Evolutionary conservation across 1,140 invertebrate genomes (phyloP).

Genomic region (Leguminivora glycinivorella): DNA sequence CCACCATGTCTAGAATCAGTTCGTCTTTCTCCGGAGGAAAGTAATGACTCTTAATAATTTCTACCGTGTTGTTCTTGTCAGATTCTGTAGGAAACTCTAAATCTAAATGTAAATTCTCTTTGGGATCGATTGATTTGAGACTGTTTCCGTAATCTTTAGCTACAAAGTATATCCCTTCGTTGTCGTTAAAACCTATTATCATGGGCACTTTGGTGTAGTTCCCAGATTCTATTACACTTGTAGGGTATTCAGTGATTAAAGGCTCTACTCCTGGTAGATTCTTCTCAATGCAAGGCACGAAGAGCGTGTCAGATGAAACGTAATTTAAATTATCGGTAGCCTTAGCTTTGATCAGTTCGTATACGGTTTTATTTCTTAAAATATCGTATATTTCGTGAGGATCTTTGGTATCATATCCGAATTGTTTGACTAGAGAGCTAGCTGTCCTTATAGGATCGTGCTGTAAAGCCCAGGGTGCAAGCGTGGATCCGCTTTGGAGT

Average conservation of each 20-base stretch:
- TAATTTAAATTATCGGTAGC: slow-evolving; percentile 49
- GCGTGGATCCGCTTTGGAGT: slow-evolving; percentile 84
- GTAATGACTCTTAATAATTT: slow-evolving; percentile 51
- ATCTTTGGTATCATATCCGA: slow-evolving; percentile 60
- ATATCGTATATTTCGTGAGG: slow-evolving; percentile 62
- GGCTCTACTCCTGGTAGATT: slow-evolving; percentile 55
- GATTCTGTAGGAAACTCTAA: slow-evolving; percentile 54
- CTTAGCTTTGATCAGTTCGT: slow-evolving; percentile 56
- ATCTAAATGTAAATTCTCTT: slow-evolving; percentile 50
- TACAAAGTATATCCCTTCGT: slow-evolving; percentile 70
- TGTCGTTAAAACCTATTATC: slow-evolving; percentile 69
- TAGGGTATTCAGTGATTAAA: slow-evolving; percentile 58
- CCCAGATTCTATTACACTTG: slow-evolving; percentile 55
- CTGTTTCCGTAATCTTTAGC: slow-evolving; percentile 56
- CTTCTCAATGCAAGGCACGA: slow-evolving; percentile 68
- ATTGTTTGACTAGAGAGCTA: slow-evolving; percentile 59
- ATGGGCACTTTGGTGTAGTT: slow-evolving; percentile 71
- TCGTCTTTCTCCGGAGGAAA: slow-evolving; percentile 57
- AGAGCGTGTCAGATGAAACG: slow-evolving; percentile 56
- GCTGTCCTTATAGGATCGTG: slow-evolving; percentile 66
- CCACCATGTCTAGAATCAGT: slow-evolving; percentile 58
- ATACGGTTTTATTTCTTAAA: slow-evolving; percentile 51
- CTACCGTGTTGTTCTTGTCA: slow-evolving; percentile 49
- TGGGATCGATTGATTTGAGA: slow-evolving; percentile 46
- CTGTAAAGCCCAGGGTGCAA: slow-evolving; percentile 81